Evolutionary conservation across 1,140 invertebrate genomes (phyloP), one percentile per base, ranked within the genome.

Genomic region (Drosophila eugracilis): DNA sequence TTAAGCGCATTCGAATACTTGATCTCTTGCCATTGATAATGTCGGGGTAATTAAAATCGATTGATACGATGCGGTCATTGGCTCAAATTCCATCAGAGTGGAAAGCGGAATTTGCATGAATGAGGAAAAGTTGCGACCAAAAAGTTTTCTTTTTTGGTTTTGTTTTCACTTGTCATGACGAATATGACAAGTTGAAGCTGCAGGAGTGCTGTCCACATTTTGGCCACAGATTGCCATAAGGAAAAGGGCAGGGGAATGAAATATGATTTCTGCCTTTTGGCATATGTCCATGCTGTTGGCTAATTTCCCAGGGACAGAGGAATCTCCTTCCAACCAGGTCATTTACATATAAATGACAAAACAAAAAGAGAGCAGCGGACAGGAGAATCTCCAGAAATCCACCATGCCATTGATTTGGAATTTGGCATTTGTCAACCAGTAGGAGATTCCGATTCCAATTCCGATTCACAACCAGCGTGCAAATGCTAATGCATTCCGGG

Each of bases 281-380:
- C 63, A 74, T 65, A 42, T 58, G 71, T 47, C 57, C 42, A 37
- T 34, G 36, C 49, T 76, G 58, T 53, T 59, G 58, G 62, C 58
- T 81, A 76, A 66, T 67, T 72, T 54, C 42, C 45, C 37, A 32
- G 47, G 41, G 41, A 45, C 66, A 49, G 24, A 44, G 15, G 14
- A 10, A n/a, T 17, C 30, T 22, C 10, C 21, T 24, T 42, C 34
- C 45, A 12, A 15, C 30, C 66, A 41, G 72, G 55, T 78, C 77
- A 85, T 85, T 85, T 86, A 75, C 81, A 85, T 85, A 85, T 85
- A 85, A 81, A 85, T 85, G 78, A 80, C 72, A 55, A 52, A 37
- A 57, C 21, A 39, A 49, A 63, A 32, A 37, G n/a, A 70, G 19
- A 41, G 45, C 19, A 26, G 24, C n/a, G 30, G 30, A 36, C 19